Evolutionary conservation across 1,140 invertebrate species (phyloP).

Genomic region (Temnothorax longispinosus): DNA sequence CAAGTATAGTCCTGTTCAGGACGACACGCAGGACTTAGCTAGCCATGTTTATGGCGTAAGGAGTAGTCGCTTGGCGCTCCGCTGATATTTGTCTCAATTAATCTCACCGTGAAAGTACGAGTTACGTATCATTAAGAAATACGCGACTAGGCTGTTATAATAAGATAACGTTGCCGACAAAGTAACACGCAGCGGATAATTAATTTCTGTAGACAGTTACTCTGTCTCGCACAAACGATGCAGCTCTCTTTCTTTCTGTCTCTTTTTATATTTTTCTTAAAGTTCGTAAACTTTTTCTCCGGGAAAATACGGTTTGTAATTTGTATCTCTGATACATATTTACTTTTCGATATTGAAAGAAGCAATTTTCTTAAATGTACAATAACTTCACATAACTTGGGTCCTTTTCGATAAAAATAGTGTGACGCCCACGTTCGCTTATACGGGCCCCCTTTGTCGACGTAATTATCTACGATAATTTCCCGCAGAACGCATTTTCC

Average conservation of each 20-base stretch:
- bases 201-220: conserved; percentile 22
- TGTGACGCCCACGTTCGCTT: not conserved
- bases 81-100: conserved; percentile 52
- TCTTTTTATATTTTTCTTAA: conserved; percentile 19
- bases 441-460: conserved; percentile 33
- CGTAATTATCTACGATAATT: conserved; percentile 54
- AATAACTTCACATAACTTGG: conserved; percentile 3
- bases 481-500: conserved; percentile 51
- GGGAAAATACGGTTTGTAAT: not conserved
- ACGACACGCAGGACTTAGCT: conserved; percentile 16
- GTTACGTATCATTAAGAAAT: conserved; percentile 55
- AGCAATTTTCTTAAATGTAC: conserved; percentile 14
- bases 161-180: conserved; percentile 20
- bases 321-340: not conserved
- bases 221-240: not conserved
- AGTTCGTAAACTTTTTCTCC: conserved; percentile 9
- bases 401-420: conserved; percentile 22
- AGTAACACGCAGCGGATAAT: conserved; percentile 28
- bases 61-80: not conserved
- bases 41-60: conserved; percentile 12
- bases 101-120: conserved; percentile 42
- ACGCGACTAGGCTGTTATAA: conserved; percentile 11
- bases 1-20: conserved; percentile 8
- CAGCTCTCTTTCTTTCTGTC: not conserved
- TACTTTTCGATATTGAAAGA: not conserved